phyloP scores from a whole-genome alignment of 2,888 invertebrate species.

The Eubasilissa splendida region DNA sequence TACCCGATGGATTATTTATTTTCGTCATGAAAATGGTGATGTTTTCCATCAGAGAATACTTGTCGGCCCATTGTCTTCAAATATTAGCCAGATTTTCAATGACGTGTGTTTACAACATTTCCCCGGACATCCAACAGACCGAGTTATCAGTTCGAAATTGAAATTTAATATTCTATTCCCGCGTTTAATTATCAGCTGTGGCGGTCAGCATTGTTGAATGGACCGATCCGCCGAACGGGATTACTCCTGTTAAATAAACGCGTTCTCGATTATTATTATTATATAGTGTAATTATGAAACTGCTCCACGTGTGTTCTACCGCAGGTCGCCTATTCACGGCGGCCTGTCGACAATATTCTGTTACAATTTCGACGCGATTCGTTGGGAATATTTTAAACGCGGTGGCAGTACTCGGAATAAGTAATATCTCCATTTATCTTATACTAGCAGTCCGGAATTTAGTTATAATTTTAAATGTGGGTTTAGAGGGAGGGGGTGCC shows the following conservation, averaged over 20 bases:
- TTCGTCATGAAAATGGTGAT: neutral
- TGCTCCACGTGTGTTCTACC: neutral
- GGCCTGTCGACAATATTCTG: slow-evolving; percentile 1
- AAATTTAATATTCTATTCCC: slow-evolving; percentile 52
- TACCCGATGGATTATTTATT: neutral
- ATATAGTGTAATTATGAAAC: slow-evolving; percentile 12
- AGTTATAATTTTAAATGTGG: too few species aligned
- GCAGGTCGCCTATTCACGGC: neutral
- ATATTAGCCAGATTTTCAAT: slow-evolving; percentile 5
- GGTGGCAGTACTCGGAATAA: neutral
- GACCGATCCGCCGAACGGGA: slow-evolving; percentile 21
- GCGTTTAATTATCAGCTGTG: slow-evolving; percentile 48
- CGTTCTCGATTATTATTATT: slow-evolving; percentile 31
- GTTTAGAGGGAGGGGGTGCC: too few species aligned
- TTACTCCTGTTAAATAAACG: slow-evolving; percentile 32
- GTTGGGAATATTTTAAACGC: slow-evolving; percentile 1
- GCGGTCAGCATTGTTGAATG: slow-evolving; percentile 30
- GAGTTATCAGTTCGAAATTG: slow-evolving; percentile 42
- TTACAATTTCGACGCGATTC: slow-evolving; percentile 15
- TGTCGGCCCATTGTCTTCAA: slow-evolving; percentile 1
- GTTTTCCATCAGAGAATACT: neutral
- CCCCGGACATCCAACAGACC: slow-evolving; percentile 26
- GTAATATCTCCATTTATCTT: too few species aligned
- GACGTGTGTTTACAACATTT: slow-evolving; percentile 34
- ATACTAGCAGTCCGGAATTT: too few species aligned